phyloP scores from a whole-genome alignment of 2,113 vertebrate species.

The human region GRCh38 chrX:97553501-97554000 shows the following conservation, averaged over 20 bases:
- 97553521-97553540: conserved; percentile 14
- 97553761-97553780: neutral
- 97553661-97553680: neutral
- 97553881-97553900: neutral
- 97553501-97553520: conserved; percentile 22
- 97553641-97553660: conserved; percentile 15
- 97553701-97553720: neutral
- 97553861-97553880: neutral
- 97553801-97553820: neutral
- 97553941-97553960: neutral
- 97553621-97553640: neutral
- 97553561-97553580: neutral
- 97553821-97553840: neutral
- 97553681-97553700: neutral
- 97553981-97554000: neutral
- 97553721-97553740: neutral
- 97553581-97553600: conserved; percentile 13
- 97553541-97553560: neutral
- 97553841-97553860: neutral
- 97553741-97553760: neutral
- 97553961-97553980: neutral
- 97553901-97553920: neutral
- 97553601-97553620: neutral
- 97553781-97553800: neutral
- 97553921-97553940: neutral